A percentile compares a stretch with the other conserved stretches of the same genome.
These are phyloP conservation scores for Peromyscus polionotus DNA, from an alignment of 2,113 vertebrate genomes.

Conservation along the genomic window DNA sequence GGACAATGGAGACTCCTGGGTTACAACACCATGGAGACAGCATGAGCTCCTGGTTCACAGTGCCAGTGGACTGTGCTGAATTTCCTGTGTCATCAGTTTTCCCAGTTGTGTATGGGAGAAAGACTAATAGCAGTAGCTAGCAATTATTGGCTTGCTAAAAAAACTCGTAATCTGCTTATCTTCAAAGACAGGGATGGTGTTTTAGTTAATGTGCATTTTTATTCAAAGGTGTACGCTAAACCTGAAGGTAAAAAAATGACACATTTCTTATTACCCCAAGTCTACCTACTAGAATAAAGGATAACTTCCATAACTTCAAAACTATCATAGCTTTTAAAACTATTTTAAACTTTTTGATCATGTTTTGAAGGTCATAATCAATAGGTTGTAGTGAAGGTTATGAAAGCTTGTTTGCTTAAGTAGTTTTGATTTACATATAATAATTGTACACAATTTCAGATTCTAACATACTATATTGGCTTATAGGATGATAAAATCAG, in stretches of 20 bases:
- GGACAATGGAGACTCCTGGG: background rate
- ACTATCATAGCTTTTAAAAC: background rate
- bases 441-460: background rate
- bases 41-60: accelerated
- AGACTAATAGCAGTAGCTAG: background rate
- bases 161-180: background rate
- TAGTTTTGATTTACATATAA: background rate
- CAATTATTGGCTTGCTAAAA: background rate
- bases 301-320: background rate
- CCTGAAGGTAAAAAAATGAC: background rate
- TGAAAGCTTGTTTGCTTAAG: background rate
- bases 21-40: background rate
- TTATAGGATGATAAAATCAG: background rate
- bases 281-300: background rate
- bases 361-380: background rate
- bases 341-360: background rate
- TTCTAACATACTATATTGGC: background rate
- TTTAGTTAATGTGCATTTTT: background rate
- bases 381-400: background rate
- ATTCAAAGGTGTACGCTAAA: background rate
- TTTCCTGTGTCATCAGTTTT: background rate
- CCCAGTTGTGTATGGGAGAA: background rate
- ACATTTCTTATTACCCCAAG: background rate
- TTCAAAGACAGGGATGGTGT: background rate
- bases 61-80: background rate